Percentiles rank a stretch among this genome's conserved stretches.
Conservation (phyloP, 2,888 invertebrate genomes). For the Mythimna loreyi region DNA sequence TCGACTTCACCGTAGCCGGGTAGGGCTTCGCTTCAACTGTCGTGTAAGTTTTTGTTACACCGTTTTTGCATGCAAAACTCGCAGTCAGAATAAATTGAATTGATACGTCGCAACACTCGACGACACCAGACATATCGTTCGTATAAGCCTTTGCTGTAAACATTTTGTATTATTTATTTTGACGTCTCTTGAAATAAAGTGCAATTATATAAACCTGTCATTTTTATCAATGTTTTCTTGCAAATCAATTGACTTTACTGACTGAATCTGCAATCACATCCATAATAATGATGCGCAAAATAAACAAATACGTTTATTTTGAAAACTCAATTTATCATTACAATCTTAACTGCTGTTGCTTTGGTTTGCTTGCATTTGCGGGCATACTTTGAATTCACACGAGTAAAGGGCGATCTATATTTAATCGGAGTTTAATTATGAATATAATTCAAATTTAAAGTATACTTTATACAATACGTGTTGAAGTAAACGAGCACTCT, state of each 20-base stretch:
- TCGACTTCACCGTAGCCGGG: slow-evolving; percentile 74
- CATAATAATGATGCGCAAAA: slow-evolving; percentile 23
- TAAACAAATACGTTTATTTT: slow-evolving; percentile 32
- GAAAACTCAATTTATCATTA: slow-evolving; percentile 44
- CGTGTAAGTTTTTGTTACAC: slow-evolving; percentile 80
- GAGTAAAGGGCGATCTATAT: slow-evolving; percentile 41
- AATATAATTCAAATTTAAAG: background rate
- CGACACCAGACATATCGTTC: slow-evolving; percentile 47
- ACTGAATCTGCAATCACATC: slow-evolving; percentile 9
- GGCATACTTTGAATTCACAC: slow-evolving; percentile 57
- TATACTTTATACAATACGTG: slow-evolving; percentile 1
- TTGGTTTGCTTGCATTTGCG: slow-evolving; percentile 55
- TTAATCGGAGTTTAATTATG: slow-evolving; percentile 12
- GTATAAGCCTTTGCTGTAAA: slow-evolving; percentile 36
- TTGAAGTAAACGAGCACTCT: background rate
- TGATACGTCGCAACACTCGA: slow-evolving; percentile 63
- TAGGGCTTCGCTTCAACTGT: slow-evolving; percentile 84
- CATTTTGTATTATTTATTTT: slow-evolving; percentile 50
- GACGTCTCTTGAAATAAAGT: slow-evolving; percentile 37
- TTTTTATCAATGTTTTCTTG: slow-evolving; percentile 30
- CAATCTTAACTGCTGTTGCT: slow-evolving; percentile 53
- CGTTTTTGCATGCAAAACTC: slow-evolving; percentile 74
- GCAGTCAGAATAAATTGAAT: slow-evolving; percentile 66
- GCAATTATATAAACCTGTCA: slow-evolving; percentile 16
- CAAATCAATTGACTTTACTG: slow-evolving; percentile 6